Base-by-base conservation (phyloP, 1,140 invertebrate genomes). In the Zaprionus nigranus region DNA sequence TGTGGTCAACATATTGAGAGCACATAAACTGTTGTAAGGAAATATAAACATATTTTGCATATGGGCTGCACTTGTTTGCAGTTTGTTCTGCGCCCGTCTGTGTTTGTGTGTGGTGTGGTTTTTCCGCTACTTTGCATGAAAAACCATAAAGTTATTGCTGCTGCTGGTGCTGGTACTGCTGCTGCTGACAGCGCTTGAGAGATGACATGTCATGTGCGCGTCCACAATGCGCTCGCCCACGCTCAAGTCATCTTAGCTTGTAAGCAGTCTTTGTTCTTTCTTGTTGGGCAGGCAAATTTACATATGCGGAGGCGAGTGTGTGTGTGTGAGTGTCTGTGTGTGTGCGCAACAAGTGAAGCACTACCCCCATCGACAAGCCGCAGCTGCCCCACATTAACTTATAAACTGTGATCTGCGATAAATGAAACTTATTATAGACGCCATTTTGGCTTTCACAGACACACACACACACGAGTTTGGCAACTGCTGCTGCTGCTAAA, bases 381-480 rank as follows among this genome's bases (percentile, higher is more conserved):
- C 5, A 20, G 9, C 53, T 30, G 17, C 40, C 13, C 28, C n/a
- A 38, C 20, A 57, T 26, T 65, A 38, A 51, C 26, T 22, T 60
- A 43, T 67, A 43, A 74, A 49, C 57, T 74, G 36, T 38, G 49
- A 61, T 56, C 57, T 61, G 13, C 49, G 57, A 68, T 56, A 54
- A 67, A 68, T 66, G 28, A 56, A 75, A 86, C 73, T 87, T 82
- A 88, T 81, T 87, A 75, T 61, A 65, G 80, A 56, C 73, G 75
- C 73, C 70, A 88, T 78, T 87, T 84, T 77, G 80, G 68, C 66
- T 22, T 40, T n/a, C 11, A 63, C 17, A 17, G 22, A 64, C 36
- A 62, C 22, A 46, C 11, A 75, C 51, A 60, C 30, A 63, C 28
- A 57, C 71, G n/a, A 46, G 40, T 46, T 46, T 46, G 40, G 61